These are phyloP conservation scores for Rhinopithecus roxellana DNA, from an alignment of 2,113 vertebrate species.

Conservation along the genomic window DNA sequence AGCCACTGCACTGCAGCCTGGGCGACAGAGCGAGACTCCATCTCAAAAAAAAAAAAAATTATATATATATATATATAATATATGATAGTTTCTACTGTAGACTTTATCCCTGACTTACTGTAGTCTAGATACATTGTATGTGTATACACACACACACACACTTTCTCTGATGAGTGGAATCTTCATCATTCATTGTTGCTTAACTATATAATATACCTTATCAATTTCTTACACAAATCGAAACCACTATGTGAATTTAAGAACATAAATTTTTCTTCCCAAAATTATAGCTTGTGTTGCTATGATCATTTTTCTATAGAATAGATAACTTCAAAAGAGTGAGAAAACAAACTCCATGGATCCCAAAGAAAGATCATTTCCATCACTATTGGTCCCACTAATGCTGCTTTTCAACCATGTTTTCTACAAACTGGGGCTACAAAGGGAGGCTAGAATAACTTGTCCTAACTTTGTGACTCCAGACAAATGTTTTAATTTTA, in stretches of 20 bases:
- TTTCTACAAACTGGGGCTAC: not conserved
- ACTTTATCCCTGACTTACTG: not conserved
- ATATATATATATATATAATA: too few relatives aligned
- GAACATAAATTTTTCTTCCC: not conserved
- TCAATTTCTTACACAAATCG: not conserved
- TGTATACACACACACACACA: too few relatives aligned
- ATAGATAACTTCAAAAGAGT: not conserved
- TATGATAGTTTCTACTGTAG: too few relatives aligned
- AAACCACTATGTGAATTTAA: not conserved
- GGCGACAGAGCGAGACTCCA: too few relatives aligned
- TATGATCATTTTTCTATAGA: not conserved
- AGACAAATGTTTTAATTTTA: not conserved
- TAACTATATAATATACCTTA: not conserved
- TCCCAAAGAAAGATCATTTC: not conserved
- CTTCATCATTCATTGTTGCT: not conserved
- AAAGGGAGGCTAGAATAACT: not conserved
- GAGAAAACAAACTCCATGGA: not conserved
- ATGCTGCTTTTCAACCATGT: not conserved
- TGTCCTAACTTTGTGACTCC: not conserved
- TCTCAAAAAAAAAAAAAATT: too few relatives aligned
- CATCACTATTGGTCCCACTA: not conserved
- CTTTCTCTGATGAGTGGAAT: not conserved
- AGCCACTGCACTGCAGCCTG: too few relatives aligned
- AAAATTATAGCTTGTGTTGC: not conserved
- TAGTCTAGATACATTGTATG: not conserved